Evolutionary conservation across 2,888 invertebrate genomes (phyloP).

Genomic region (Trachelus iudaicus): DNA sequence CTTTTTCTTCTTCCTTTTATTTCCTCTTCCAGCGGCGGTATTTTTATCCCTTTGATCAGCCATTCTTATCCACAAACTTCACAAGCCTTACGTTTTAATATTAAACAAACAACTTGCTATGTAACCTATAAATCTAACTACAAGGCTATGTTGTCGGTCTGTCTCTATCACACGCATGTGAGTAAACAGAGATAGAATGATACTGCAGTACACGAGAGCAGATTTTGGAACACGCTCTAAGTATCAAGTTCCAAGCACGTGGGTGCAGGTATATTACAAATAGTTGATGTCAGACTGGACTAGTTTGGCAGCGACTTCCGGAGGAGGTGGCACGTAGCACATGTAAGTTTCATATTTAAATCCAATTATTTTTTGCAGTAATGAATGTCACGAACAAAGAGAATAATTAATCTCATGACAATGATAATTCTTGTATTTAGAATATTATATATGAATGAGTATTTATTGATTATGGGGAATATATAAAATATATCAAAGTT

Average conservation of each 20-base stretch:
- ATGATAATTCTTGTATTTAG: neutral
- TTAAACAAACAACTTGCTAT: neutral
- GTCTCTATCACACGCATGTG: no score
- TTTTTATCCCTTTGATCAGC: neutral
- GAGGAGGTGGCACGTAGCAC: neutral
- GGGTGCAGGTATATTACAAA: neutral
- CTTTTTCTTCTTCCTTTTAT: constrained; percentile 74
- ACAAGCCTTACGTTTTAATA: neutral
- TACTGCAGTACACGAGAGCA: no score
- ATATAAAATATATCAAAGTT: neutral
- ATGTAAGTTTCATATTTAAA: neutral
- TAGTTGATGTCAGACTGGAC: neutral
- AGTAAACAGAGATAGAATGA: no score
- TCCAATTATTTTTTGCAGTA: neutral
- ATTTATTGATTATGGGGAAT: neutral
- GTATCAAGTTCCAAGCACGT: neutral
- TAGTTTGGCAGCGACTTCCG: neutral
- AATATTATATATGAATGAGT: no score
- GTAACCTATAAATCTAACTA: neutral
- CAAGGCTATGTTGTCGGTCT: no score
- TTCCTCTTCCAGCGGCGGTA: constrained; percentile 41
- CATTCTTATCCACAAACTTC: neutral
- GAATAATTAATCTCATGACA: neutral
- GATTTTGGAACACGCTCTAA: no score
- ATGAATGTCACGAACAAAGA: neutral